Evolutionary conservation across 2,113 vertebrate species (phyloP), one percentile per base, ranked within the genome.

Genomic region (Calyptommatus sinebrachiatus): DNA sequence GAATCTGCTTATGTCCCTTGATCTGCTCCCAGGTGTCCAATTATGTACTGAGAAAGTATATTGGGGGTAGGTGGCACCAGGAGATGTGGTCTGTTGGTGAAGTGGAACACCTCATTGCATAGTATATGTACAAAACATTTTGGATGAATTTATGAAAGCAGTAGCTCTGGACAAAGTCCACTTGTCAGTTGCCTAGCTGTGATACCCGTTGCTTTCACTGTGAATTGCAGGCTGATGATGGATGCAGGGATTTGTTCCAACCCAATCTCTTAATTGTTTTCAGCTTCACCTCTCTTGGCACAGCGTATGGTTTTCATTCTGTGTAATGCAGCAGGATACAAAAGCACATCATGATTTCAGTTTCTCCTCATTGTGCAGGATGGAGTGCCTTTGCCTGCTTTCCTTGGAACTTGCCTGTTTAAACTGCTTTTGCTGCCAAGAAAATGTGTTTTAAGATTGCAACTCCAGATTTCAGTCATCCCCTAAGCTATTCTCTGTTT

Each of bases 61-160:
- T 8, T 61, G 53, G 24, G n/a, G 35, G 41, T 10, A 16, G 24
- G 26, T 35, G 53, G 61, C 6, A 5, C 35, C 69, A 35, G 26
- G 3, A 2, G 35, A 50, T 46, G 61, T 7, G 8, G 28, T 72
- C 3, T 5, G 0, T 18, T 35, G 1, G 18, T 50, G 16, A 0
- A 0, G 57, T 83, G 71, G 45, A 82, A 85, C 26, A 22, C 3
- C 10, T 71, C 0, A 0, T 24, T 41, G 48, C 9, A 6, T 72
- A 0, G 0, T 73, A 78, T 77, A 2, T 0, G 0, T 31, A 11
- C 20, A 3, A 78, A 0, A 0, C 18, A 24, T 28, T 74, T 41
- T 0, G 0, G 81, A 31, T 62, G 70, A 45, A 61, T 63, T 62
- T 81, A 77, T 45, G 76, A 73, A 72, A 68, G 35, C 4, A 1